Conservation (phyloP, 2,797 vertebrate species). For the Alectoris magna region DNA sequence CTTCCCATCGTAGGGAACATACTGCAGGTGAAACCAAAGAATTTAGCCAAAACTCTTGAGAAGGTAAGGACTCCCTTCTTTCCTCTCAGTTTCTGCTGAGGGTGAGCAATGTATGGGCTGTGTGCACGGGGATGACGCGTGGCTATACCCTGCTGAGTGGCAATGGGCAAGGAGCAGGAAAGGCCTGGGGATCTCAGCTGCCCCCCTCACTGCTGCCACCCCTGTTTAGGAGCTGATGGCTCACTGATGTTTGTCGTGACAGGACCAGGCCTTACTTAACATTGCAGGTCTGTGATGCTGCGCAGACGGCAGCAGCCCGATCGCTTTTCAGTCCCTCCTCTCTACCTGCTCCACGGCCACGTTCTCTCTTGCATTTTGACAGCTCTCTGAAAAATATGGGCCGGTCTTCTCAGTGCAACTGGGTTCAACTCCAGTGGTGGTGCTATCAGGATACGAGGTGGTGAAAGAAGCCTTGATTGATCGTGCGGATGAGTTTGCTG, state of each 20-base stretch:
- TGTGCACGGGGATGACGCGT: background rate
- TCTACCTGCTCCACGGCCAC: background rate
- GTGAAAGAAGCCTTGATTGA: constrained; percentile 72
- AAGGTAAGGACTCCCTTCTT: constrained; percentile 32
- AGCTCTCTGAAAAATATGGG: constrained; percentile 71
- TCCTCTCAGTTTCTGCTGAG: background rate
- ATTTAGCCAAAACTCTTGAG: constrained; percentile 21
- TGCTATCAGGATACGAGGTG: constrained; percentile 43
- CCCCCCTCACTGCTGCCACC: background rate
- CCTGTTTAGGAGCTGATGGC: background rate
- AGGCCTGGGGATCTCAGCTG: background rate
- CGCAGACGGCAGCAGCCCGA: background rate
- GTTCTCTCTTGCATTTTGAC: background rate
- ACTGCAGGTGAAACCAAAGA: constrained; percentile 38
- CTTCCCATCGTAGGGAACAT: constrained; percentile 45
- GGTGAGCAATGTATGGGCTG: background rate
- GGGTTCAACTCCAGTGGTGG: constrained; percentile 54
- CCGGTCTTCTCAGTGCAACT: constrained; percentile 74
- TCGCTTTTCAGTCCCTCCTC: background rate
- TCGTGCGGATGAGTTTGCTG: constrained; percentile 11
- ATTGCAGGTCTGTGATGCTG: background rate
- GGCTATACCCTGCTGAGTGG: background rate
- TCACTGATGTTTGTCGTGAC: background rate
- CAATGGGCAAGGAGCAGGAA: background rate
- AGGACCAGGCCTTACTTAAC: background rate